phyloP scores from a whole-genome alignment of 1,140 invertebrate genomes.

The Macrotrachela quadricornifera region DNA sequence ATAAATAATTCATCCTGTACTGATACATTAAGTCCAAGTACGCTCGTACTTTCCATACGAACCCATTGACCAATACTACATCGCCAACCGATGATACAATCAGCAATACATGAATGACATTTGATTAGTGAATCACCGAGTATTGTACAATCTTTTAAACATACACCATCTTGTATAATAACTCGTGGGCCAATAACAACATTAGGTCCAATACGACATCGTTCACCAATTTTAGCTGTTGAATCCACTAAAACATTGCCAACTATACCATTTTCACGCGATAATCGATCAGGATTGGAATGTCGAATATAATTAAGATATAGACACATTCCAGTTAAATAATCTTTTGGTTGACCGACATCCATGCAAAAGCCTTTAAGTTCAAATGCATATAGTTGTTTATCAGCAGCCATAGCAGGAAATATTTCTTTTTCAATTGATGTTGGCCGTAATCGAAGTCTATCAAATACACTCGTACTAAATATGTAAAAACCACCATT shows the following conservation, averaged over 20 bases:
- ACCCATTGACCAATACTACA: constrained; percentile 82
- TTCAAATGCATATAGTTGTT: constrained; percentile 75
- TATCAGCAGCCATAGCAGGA: constrained; percentile 67
- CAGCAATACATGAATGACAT: constrained; percentile 83
- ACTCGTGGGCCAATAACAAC: constrained; percentile 89
- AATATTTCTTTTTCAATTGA: constrained; percentile 99
- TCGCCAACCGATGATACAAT: constrained; percentile 86
- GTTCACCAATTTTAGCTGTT: constrained; percentile 68
- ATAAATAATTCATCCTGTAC: constrained; percentile 95
- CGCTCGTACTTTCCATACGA: constrained; percentile 85
- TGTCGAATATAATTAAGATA: constrained; percentile 53
- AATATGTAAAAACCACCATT: constrained; percentile 97
- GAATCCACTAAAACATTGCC: constrained; percentile 81
- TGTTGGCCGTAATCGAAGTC: constrained; percentile 50
- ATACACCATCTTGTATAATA: constrained; percentile 80
- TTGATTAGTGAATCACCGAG: constrained; percentile 59
- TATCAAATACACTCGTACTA: constrained; percentile 49
- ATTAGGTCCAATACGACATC: constrained; percentile 89
- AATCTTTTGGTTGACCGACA: constrained; percentile 96
- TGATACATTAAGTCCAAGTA: constrained; percentile 92
- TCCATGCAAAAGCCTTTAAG: constrained; percentile 95
- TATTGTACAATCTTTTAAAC: constrained; percentile 74
- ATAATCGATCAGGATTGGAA: constrained; percentile 48
- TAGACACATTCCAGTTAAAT: constrained; percentile 61
- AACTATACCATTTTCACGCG: constrained; percentile 46